Conservation (phyloP, 35 echinoderm and acorn worm genomes). For the Ptychodera flava region DNA sequence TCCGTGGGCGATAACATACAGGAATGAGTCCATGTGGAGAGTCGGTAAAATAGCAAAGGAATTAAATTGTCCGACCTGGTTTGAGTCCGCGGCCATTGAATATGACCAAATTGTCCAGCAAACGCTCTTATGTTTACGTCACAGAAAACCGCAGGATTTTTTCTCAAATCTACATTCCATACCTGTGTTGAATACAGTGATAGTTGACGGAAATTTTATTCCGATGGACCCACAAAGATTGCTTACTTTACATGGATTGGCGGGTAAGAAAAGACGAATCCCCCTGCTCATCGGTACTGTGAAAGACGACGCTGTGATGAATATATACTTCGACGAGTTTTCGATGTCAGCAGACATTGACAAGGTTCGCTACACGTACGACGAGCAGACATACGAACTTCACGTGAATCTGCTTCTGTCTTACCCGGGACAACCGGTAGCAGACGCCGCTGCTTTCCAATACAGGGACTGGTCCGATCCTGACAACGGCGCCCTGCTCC, state of each 20-base stretch:
- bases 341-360: neutral
- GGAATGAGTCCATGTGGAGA: constrained; percentile 50
- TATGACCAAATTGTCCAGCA: constrained; percentile 17
- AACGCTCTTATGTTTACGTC: constrained; percentile 57
- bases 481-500: constrained; percentile 36
- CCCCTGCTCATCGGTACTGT: neutral
- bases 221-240: neutral
- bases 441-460: constrained; percentile 77
- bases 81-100: neutral
- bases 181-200: neutral
- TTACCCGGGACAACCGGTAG: neutral
- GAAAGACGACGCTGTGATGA: neutral
- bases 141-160: neutral
- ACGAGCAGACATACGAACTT: neutral
- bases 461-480: constrained; percentile 90
- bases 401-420: neutral
- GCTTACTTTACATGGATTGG: neutral
- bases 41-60: constrained; percentile 36
- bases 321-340: neutral
- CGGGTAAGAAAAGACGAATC: neutral
- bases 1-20: constrained; percentile 56
- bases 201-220: neutral
- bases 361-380: neutral
- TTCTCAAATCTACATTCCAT: no score
- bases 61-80: constrained; percentile 21